Percentiles rank a stretch among this genome's conserved stretches.
phyloP scores from a whole-genome alignment of 2,797 vertebrate species.

The Crenuchus spilurus region DNA sequence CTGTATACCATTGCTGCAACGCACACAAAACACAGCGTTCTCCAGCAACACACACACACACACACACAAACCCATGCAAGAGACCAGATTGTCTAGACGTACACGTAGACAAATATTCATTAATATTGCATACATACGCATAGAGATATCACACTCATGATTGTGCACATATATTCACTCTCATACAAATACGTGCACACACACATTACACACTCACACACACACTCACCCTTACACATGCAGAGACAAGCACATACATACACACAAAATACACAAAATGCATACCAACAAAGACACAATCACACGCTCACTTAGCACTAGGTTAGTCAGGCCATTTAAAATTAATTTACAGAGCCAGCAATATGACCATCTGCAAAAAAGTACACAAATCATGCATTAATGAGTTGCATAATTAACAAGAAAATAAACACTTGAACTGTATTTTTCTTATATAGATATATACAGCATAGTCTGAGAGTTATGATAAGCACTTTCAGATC shows the following conservation, averaged over 20 bases:
- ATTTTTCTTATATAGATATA: constrained; percentile 24
- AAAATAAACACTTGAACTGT: constrained; percentile 32
- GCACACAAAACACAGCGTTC: constrained; percentile 89
- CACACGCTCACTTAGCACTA: constrained; percentile 52
- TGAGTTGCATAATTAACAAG: constrained; percentile 43
- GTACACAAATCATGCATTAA: constrained; percentile 51
- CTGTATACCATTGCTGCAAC: constrained; percentile 99
- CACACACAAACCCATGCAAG: constrained; percentile 55
- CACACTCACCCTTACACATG: constrained; percentile 11
- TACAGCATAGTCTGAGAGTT: constrained; percentile 39
- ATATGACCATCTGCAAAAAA: constrained; percentile 52
- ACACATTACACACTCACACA: constrained; percentile 6
- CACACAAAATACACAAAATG: constrained; percentile 39
- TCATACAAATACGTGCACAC: background rate
- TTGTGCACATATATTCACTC: background rate
- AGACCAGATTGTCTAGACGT: constrained; percentile 50
- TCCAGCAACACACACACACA: constrained; percentile 80
- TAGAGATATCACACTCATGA: constrained; percentile 10
- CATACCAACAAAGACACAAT: constrained; percentile 43
- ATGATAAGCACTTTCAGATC: constrained; percentile 14
- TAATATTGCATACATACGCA: constrained; percentile 60
- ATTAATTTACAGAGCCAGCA: constrained; percentile 48
- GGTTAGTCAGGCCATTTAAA: constrained; percentile 51
- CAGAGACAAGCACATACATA: constrained; percentile 29
- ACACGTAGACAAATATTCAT: constrained; percentile 24